Percentiles rank a stretch among this genome's conserved stretches.
These are phyloP conservation scores for Venusia cambrica DNA, from an alignment of 2,888 invertebrate genomes.

Conservation along the genomic window DNA sequence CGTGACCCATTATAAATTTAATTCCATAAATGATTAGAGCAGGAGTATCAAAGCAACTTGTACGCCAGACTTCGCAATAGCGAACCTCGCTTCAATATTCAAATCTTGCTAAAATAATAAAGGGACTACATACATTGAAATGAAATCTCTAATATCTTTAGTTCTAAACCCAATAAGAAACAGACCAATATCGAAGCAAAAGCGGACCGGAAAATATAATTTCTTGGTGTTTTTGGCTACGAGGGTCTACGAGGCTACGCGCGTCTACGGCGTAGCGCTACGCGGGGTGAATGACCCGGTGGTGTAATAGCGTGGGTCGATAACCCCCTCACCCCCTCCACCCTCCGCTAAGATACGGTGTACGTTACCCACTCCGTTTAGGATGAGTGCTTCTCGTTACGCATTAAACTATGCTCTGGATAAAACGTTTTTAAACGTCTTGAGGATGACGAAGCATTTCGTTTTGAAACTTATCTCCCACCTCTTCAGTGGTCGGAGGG, in stretches of 20 bases:
- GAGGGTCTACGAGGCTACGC: conserved; percentile 40
- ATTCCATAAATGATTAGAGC: conserved; percentile 19
- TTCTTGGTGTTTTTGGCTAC: conserved; percentile 39
- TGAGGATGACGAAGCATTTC: conserved; percentile 25
- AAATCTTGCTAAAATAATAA: conserved; percentile 27
- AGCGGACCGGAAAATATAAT: conserved; percentile 38
- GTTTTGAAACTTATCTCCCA: conserved; percentile 17
- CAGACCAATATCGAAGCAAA: conserved; percentile 46
- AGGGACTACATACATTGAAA: conserved; percentile 24
- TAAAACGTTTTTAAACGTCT: conserved; percentile 47
- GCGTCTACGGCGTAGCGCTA: conserved; percentile 49
- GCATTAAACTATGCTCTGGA: conserved; percentile 44
- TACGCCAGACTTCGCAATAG: conserved; percentile 10
- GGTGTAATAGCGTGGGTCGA: conserved; percentile 65
- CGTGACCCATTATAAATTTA: conserved; percentile 4
- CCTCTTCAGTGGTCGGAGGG: neutral
- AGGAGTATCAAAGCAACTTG: no score
- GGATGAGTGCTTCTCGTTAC: conserved; percentile 53
- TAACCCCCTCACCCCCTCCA: conserved; percentile 49
- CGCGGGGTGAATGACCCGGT: conserved; percentile 69
- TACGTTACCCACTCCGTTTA: conserved; percentile 46
- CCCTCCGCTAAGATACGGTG: conserved; percentile 41
- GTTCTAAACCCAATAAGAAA: conserved; percentile 45
- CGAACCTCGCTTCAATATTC: conserved; percentile 10
- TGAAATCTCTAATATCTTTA: conserved; percentile 38